phyloP scores from a whole-genome alignment of 1,140 invertebrate species.

The Cotesia glomerata region DNA sequence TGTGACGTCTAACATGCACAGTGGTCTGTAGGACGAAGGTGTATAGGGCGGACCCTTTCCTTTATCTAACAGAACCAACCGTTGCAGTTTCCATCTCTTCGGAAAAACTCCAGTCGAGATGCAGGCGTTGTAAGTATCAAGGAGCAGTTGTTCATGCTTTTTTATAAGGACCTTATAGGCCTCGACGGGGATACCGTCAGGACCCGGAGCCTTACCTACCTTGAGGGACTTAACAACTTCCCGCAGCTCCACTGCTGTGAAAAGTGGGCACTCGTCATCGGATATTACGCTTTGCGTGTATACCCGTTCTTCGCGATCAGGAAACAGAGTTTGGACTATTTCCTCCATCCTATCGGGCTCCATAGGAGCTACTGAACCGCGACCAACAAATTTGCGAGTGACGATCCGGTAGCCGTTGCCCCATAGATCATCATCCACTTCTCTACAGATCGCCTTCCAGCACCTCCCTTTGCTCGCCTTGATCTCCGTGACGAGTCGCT shows the following conservation, averaged over 20 bases:
- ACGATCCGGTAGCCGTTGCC: no score
- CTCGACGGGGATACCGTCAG: background rate
- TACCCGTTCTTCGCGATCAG: background rate
- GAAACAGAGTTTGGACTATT: background rate
- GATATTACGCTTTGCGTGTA: background rate
- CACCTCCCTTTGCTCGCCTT: no score
- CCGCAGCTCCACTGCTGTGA: no score
- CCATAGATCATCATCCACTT: no score
- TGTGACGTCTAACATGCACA: slow-evolving; percentile 33
- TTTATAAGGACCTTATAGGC: slow-evolving; percentile 25
- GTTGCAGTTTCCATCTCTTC: background rate
- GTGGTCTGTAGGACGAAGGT: slow-evolving; percentile 21
- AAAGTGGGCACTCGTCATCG: no score
- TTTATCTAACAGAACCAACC: slow-evolving; percentile 23
- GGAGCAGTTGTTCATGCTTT: background rate
- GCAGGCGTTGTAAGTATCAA: slow-evolving; percentile 28
- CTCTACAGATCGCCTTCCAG: no score
- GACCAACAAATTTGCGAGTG: no score
- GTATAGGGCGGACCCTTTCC: background rate
- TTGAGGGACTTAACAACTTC: no score
- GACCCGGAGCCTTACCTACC: no score
- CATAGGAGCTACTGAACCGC: no score
- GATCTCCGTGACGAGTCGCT: no score
- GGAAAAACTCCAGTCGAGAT: background rate
- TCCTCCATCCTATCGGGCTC: background rate